Conservation (phyloP, 2,888 invertebrate species). For the Tillus elongatus region DNA sequence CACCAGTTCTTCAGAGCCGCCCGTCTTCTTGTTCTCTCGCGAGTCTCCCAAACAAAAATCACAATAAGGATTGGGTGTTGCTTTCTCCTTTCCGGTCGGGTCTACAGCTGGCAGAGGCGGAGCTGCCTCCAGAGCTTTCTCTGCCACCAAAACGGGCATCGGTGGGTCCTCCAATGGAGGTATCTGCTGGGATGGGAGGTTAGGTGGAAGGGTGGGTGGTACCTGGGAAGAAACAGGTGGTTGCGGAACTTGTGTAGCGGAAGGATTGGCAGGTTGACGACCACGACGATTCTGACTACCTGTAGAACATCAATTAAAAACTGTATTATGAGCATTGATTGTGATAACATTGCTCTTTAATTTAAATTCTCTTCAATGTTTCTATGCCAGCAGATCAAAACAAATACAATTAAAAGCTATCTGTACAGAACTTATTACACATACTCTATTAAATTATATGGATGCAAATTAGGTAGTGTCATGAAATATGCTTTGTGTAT, state of each 20-base stretch:
- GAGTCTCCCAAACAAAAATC: slow-evolving; percentile 98
- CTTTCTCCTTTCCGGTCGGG: slow-evolving; percentile 43
- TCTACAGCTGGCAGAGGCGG: slow-evolving; percentile 18
- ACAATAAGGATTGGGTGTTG: slow-evolving; percentile 86
- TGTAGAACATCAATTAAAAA: no score
- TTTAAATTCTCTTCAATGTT: no score
- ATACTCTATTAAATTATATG: no score
- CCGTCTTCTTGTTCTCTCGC: slow-evolving; percentile 92
- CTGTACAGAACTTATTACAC: no score
- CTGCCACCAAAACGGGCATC: slow-evolving; percentile 44
- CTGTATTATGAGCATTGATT: no score
- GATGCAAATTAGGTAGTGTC: no score
- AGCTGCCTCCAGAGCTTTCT: slow-evolving; percentile 31
- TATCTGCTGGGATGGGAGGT: slow-evolving; percentile 43
- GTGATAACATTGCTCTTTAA: no score
- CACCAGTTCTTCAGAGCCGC: slow-evolving; percentile 87
- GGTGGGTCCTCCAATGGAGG: slow-evolving; percentile 39
- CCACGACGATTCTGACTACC: no score
- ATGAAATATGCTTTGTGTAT: no score
- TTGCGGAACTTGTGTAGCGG: slow-evolving; percentile 8
- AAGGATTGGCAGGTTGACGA: slow-evolving; percentile 6
- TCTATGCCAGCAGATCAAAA: no score
- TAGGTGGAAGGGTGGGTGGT: slow-evolving; percentile 40
- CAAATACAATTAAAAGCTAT: no score
- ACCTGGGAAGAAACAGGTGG: slow-evolving; percentile 21